These are phyloP conservation scores for Platysteira castanea DNA, from an alignment of 2,113 vertebrate genomes.

Conservation along the genomic window DNA sequence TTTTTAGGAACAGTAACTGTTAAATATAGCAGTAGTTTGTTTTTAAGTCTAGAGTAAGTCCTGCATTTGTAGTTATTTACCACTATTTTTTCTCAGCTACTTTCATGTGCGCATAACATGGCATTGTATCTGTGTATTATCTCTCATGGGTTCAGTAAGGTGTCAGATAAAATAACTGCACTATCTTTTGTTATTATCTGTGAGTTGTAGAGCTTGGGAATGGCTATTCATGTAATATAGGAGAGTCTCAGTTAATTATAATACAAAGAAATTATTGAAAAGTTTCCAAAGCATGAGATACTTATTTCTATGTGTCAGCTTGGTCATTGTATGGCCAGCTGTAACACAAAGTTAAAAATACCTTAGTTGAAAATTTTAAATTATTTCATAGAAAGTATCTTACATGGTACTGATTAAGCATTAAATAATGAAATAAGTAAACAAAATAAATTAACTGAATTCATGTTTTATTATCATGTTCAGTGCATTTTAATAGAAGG, in stretches of 20 bases:
- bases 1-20: neutral
- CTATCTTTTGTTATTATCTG: neutral
- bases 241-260: neutral
- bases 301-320: neutral
- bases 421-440: neutral
- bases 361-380: neutral
- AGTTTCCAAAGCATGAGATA: neutral
- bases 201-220: neutral
- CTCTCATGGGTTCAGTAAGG: neutral
- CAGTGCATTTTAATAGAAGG: neutral
- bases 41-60: neutral
- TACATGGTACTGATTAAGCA: neutral
- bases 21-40: neutral
- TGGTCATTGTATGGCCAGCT: neutral
- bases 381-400: neutral
- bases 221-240: neutral
- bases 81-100: neutral
- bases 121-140: neutral
- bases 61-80: neutral
- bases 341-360: neutral
- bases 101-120: neutral
- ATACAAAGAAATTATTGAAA: neutral
- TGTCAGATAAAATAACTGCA: neutral
- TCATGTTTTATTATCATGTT: neutral
- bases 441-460: neutral